phyloP scores from a whole-genome alignment of 30 jellyfish, hydroid and myxozoan genomes.

The Hydra vulgaris region DNA sequence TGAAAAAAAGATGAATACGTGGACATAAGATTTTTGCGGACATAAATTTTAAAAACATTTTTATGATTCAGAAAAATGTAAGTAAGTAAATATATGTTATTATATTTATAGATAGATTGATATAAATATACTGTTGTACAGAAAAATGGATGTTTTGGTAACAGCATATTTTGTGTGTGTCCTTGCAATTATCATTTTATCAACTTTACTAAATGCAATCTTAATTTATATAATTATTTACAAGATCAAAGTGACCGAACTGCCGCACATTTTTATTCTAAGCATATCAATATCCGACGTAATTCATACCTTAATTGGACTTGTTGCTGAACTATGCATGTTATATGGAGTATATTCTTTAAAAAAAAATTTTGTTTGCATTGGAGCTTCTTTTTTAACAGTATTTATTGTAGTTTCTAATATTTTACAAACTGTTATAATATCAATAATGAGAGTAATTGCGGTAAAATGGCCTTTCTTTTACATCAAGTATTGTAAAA shows the following conservation, averaged over 20 bases:
- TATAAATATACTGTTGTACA: too few species aligned
- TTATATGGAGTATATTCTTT: not conserved
- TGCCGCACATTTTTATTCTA: not conserved
- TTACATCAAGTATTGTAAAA: not conserved
- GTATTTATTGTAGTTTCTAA: not conserved
- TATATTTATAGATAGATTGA: too few species aligned
- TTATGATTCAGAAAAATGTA: too few species aligned
- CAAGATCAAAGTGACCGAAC: slow-evolving; percentile 1
- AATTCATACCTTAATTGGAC: not conserved
- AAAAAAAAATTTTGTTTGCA: not conserved
- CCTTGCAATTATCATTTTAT: not conserved
- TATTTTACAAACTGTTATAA: not conserved
- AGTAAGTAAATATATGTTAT: too few species aligned
- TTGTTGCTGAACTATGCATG: not conserved
- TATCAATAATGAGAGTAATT: not conserved
- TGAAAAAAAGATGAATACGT: too few species aligned
- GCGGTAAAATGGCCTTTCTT: not conserved
- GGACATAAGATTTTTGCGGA: too few species aligned
- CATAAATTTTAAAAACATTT: too few species aligned
- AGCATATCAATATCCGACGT: not conserved
- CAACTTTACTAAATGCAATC: not conserved
- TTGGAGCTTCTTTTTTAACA: not conserved
- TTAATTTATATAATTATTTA: not conserved
- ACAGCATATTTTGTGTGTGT: too few species aligned
- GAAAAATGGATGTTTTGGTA: too few species aligned